Evolutionary conservation across 2,113 vertebrate genomes (phyloP).

Genomic region (Kobus ellipsiprymnus): DNA sequence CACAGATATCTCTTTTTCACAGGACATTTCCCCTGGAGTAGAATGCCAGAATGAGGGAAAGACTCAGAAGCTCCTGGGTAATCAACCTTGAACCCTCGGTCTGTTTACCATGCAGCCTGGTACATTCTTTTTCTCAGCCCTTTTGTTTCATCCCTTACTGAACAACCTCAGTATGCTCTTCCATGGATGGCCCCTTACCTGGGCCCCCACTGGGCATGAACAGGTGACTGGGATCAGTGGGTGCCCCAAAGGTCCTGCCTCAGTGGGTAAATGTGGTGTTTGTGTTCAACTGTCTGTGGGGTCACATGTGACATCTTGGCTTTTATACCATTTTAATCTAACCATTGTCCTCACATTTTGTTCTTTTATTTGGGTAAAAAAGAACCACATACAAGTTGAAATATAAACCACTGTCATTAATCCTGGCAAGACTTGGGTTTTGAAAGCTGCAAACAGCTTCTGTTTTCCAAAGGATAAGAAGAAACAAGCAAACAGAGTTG

Average conservation of each 20-base stretch:
- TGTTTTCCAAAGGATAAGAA: conserved; percentile 23
- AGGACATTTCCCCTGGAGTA: background rate
- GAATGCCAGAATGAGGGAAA: background rate
- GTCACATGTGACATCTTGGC: conserved; percentile 13
- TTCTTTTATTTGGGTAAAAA: background rate
- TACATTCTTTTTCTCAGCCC: background rate
- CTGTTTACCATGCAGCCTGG: background rate
- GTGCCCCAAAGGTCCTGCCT: conserved; percentile 49
- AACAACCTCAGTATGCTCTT: conserved; percentile 34
- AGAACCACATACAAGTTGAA: conserved; percentile 27
- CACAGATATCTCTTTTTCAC: background rate
- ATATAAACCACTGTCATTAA: background rate
- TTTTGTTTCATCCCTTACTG: conserved; percentile 45
- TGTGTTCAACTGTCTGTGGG: conserved; percentile 45
- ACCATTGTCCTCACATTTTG: conserved; percentile 3
- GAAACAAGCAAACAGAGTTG: background rate
- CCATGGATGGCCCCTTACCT: conserved; percentile 42
- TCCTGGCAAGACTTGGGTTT: conserved; percentile 12
- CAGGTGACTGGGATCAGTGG: conserved; percentile 45
- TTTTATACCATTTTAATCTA: conserved; percentile 48
- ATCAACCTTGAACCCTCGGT: background rate
- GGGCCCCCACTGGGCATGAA: conserved; percentile 52
- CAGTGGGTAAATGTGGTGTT: background rate
- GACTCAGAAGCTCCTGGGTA: background rate
- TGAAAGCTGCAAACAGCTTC: background rate